Conservation (phyloP, 2,113 vertebrate species). For the Dromas ardeola region DNA sequence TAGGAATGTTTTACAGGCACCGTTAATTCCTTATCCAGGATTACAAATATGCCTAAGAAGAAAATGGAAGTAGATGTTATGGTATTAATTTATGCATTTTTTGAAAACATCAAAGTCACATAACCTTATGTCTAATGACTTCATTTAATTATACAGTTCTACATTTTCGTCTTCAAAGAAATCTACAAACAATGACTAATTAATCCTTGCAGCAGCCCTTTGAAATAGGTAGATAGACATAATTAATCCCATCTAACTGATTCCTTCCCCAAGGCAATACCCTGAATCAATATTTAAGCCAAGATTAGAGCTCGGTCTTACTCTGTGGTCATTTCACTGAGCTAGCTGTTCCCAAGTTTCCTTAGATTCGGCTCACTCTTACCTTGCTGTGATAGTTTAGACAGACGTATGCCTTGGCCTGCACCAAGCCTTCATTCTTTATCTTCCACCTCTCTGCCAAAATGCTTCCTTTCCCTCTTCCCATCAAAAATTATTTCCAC, state of each 20-base stretch:
- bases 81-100: slow-evolving; percentile 3
- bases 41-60: not conserved
- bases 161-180: slow-evolving; percentile 9
- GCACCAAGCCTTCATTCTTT: not conserved
- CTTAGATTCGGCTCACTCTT: not conserved
- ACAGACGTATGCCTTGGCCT: not conserved
- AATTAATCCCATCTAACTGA: not conserved
- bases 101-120: not conserved
- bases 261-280: not conserved
- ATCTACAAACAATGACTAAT: slow-evolving; percentile 18
- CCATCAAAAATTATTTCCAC: not conserved
- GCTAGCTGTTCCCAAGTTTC: not conserved
- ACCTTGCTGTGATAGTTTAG: not conserved
- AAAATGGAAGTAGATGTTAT: not conserved
- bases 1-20: not conserved
- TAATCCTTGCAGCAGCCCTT: not conserved
- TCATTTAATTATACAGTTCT: not conserved
- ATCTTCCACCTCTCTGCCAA: not conserved
- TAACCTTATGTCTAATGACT: slow-evolving; percentile 7
- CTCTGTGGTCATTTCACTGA: not conserved
- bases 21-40: not conserved
- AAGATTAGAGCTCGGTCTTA: not conserved
- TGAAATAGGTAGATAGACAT: slow-evolving; percentile 22
- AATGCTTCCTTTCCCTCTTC: not conserved
- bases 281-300: not conserved